These are phyloP conservation scores for Capra hircus DNA, from an alignment of 2,113 vertebrate genomes.

Conservation along the genomic window DNA sequence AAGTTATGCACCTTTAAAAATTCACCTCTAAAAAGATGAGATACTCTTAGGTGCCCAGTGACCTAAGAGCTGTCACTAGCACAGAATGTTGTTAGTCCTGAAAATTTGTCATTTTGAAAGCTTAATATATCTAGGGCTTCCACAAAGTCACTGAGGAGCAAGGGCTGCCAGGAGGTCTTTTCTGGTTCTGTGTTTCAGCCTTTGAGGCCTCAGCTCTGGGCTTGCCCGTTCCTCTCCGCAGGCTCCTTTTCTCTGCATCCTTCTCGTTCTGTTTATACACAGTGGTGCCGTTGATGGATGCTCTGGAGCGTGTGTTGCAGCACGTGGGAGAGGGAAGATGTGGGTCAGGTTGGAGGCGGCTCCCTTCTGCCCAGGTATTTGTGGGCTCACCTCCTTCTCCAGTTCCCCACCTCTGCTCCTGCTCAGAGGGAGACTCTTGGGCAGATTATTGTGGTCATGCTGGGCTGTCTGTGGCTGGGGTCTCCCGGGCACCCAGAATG, in stretches of 20 bases:
- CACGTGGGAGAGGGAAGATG: background rate
- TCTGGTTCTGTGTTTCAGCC: background rate
- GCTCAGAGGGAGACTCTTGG: background rate
- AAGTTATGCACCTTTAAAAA: background rate
- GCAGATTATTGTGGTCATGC: rapidly evolving
- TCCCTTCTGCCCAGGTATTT: background rate
- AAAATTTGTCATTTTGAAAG: background rate
- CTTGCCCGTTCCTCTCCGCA: rapidly evolving
- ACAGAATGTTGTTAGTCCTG: background rate
- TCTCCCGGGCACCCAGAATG: background rate
- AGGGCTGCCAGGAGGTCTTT: background rate
- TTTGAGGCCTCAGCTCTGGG: background rate
- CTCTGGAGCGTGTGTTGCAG: background rate
- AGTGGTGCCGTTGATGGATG: background rate
- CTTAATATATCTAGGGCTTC: background rate
- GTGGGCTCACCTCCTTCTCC: background rate
- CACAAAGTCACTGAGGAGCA: background rate
- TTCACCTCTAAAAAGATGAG: background rate
- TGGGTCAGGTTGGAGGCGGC: background rate
- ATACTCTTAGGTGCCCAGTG: background rate
- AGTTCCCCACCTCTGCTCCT: background rate
- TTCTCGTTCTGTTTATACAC: background rate
- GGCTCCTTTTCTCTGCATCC: background rate
- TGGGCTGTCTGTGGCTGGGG: background rate
- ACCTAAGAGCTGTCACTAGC: background rate